phyloP scores from a whole-genome alignment of 2,888 invertebrate genomes.

The Tetranychus truncatus region DNA sequence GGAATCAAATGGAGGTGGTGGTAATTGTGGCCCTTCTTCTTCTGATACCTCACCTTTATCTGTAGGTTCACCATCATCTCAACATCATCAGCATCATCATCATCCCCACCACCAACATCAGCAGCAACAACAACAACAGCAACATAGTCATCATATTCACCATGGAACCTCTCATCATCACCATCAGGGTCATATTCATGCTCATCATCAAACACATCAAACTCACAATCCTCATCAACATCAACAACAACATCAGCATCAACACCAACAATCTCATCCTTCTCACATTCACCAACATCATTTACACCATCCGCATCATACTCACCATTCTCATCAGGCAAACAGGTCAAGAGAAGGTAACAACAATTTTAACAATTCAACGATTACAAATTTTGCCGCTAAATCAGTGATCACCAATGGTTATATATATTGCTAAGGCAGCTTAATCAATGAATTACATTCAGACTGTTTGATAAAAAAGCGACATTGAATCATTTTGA shows the following conservation, averaged over 20 bases:
- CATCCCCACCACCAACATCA: background rate
- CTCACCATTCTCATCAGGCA: slow-evolving; percentile 5
- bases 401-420: too few species aligned
- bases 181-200: background rate
- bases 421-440: too few species aligned
- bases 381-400: too few species aligned
- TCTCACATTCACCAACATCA: background rate
- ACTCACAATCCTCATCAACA: slow-evolving; percentile 13
- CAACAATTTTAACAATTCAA: background rate
- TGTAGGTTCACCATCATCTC: slow-evolving; percentile 13
- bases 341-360: slow-evolving; percentile 3
- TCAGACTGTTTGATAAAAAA: too few species aligned
- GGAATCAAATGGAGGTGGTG: background rate
- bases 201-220: slow-evolving; percentile 14
- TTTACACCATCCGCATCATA: background rate
- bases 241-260: slow-evolving; percentile 8
- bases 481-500: too few species aligned
- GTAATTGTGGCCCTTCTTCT: background rate
- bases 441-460: too few species aligned
- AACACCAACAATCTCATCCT: background rate
- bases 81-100: slow-evolving; percentile 9
- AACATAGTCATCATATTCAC: slow-evolving; percentile 11
- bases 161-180: background rate
- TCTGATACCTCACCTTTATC: background rate
- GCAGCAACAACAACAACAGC: slow-evolving; percentile 12